Conservation (phyloP, 1,140 invertebrate species). For the Andricus grossulariae region DNA sequence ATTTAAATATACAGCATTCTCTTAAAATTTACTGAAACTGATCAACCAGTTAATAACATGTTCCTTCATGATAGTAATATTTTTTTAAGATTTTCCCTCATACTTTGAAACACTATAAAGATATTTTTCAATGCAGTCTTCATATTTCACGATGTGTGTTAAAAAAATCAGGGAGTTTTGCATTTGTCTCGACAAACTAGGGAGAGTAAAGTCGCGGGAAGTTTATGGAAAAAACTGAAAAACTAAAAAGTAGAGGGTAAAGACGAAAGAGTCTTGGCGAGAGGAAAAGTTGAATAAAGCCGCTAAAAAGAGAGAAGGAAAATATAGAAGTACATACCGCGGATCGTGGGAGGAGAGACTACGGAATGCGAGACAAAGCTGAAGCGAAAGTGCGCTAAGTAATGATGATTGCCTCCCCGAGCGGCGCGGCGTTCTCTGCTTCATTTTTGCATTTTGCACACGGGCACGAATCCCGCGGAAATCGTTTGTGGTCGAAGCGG, state of each 20-base stretch:
- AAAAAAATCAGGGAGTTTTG: not conserved
- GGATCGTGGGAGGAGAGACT: conserved; percentile 14
- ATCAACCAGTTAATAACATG: too few relatives aligned
- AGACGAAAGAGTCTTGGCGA: conserved; percentile 11
- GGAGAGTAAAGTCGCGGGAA: not conserved
- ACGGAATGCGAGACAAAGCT: conserved; percentile 22
- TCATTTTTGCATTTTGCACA: conserved; percentile 29
- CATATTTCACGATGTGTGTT: not conserved
- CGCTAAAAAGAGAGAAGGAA: conserved; percentile 9
- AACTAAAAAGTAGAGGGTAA: not conserved
- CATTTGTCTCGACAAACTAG: not conserved
- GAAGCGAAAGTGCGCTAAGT: conserved; percentile 29
- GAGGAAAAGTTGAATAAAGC: conserved; percentile 26
- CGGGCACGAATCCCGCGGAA: conserved; percentile 12
- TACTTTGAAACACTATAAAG: too few relatives aligned
- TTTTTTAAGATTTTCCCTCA: too few relatives aligned
- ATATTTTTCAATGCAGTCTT: too few relatives aligned
- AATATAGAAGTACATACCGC: conserved; percentile 19
- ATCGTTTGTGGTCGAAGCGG: conserved; percentile 27
- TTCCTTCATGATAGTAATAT: too few relatives aligned
- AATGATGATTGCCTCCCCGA: conserved; percentile 29
- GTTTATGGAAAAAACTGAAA: not conserved
- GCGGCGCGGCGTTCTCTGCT: not conserved
- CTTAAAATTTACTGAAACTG: too few relatives aligned
- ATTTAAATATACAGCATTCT: too few relatives aligned